Base-by-base conservation (phyloP, 2,797 vertebrate species). In the Pogonophryne albipinna region DNA sequence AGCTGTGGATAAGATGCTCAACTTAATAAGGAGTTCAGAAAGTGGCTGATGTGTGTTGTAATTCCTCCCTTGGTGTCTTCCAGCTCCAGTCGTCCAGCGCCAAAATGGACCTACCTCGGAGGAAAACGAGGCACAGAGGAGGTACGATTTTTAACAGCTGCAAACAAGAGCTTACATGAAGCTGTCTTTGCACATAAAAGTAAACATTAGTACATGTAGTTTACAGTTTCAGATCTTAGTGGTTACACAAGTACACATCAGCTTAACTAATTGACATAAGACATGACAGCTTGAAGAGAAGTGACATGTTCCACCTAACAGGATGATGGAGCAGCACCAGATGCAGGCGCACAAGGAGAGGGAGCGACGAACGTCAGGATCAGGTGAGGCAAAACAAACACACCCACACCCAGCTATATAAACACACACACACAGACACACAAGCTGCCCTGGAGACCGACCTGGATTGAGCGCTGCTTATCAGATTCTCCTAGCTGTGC, bases 31-130 rank as follows among this genome's bases (percentile, higher is more conserved):
- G 8, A 17, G 10, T 20, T 16, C 17, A 20, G 10, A 53, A 34
- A 17, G 34, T 34, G 23, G 20, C 56, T 41, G 4, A 5, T 27
- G 27, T 55, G 34, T 6, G n/a, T 34, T 47, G 15, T 17, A 23
- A 15, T 57, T 3, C n/a, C 23, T 17, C 23, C 44, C 49, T 81
- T 78, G 87, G 62, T 87, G 45, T 76, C 66, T 66, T 82, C 10
- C 83, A 99, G 98, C 98, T 95, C 97, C 97, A 88, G 94, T 96
- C 77, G 94, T 95, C 85, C 98, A 98, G 89, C 97, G 98, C 74
- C 98, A 99, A 94, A 99, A 99, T 95, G 98, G 98, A 83, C 97
- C 97, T 15, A 96, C 96, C 74, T 96, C 97, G 50, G 98, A 99
- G 63, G 98, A 99, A 85, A 94, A 92, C 91, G 98, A 99, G 90